phyloP scores from a whole-genome alignment of 2,888 invertebrate species.

The Euphydryas editha region DNA sequence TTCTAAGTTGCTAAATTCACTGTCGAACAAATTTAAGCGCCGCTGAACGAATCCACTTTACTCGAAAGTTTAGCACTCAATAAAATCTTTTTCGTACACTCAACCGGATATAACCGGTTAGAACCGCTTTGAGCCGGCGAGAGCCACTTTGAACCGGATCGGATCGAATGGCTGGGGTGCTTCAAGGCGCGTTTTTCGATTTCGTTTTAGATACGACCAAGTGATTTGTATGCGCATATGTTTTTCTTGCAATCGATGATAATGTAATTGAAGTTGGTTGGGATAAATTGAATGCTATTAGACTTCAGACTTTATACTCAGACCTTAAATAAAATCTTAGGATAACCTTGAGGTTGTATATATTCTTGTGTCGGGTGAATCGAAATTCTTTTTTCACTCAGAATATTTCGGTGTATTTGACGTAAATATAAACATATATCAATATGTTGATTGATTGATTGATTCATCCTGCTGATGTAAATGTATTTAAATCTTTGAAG shows the following conservation, averaged over 20 bases:
- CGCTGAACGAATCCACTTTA: conserved; percentile 29
- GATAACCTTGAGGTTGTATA: neutral
- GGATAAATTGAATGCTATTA: conserved; percentile 8
- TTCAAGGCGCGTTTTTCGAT: conserved; percentile 36
- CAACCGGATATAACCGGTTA: conserved; percentile 37
- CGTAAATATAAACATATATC: no score
- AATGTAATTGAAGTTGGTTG: conserved; percentile 20
- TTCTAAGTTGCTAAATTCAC: conserved; percentile 29
- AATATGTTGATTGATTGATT: no score
- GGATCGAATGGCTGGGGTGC: conserved; percentile 33
- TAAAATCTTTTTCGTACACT: conserved; percentile 43
- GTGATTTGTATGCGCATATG: conserved; percentile 34
- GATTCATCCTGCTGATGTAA: no score
- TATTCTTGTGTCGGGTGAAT: neutral
- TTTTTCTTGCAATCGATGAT: conserved; percentile 21
- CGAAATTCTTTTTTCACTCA: no score
- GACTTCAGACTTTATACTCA: conserved; percentile 10
- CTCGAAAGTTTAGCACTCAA: conserved; percentile 41
- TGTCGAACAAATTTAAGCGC: conserved; percentile 25
- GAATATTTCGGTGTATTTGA: no score
- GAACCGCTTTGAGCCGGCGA: conserved; percentile 38
- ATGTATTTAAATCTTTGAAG: no score
- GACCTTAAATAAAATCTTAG: neutral
- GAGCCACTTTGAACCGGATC: conserved; percentile 39
- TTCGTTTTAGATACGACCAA: conserved; percentile 28